phyloP scores from a whole-genome alignment of 64 coral and sea anemone genomes.

The Dendronephthya gigantea region DNA sequence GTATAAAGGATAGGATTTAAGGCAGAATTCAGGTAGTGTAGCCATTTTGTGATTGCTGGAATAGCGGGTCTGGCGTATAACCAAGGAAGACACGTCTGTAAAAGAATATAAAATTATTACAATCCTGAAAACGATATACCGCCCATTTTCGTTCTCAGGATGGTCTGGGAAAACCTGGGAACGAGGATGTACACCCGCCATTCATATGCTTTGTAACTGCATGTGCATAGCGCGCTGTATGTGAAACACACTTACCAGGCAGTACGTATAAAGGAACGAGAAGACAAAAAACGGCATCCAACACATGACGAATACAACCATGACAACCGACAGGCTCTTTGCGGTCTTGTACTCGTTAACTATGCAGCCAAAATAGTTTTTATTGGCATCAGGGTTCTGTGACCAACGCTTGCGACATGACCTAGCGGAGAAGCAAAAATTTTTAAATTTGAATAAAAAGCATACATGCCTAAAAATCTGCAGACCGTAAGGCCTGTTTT shows the following conservation, averaged over 20 bases:
- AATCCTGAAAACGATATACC: no score
- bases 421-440: no score
- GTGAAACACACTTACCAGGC: neutral
- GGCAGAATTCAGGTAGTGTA: neutral
- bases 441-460: no score
- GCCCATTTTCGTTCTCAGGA: no score
- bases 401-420: neutral
- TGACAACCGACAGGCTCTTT: neutral
- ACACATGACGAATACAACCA: neutral
- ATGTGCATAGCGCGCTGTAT: no score
- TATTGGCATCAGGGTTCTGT: neutral
- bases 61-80: neutral
- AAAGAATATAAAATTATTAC: no score
- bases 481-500: no score
- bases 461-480: no score
- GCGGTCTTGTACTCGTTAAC: neutral
- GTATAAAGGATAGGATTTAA: slow-evolving; percentile 9
- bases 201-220: no score
- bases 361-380: neutral
- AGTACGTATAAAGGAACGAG: neutral
- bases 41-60: neutral
- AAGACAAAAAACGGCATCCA: neutral
- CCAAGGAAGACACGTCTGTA: neutral
- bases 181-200: no score
- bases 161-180: no score